Evolutionary conservation across 2,113 vertebrate genomes (phyloP).

Genomic region (Leptobrachium leishanense): DNA sequence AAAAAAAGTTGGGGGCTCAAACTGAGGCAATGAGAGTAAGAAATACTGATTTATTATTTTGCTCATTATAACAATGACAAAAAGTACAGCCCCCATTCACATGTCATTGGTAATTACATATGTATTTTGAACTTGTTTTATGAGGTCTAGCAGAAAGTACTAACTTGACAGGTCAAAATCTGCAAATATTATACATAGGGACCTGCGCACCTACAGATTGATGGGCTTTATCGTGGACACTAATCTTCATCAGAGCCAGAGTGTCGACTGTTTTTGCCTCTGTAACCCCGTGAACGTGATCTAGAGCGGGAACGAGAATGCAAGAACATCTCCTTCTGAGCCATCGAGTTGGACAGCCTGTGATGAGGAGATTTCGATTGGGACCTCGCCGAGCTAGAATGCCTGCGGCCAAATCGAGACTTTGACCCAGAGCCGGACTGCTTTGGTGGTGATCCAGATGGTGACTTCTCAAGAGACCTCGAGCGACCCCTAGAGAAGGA

Average conservation of each 20-base stretch:
- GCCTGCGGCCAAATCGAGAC: slow-evolving; percentile 58
- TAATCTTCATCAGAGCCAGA: slow-evolving; percentile 52
- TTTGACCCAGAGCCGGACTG: slow-evolving; percentile 61
- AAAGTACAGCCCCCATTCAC: slow-evolving; percentile 3
- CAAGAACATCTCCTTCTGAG: slow-evolving; percentile 28
- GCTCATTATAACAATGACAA: neutral
- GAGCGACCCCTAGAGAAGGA: slow-evolving; percentile 62
- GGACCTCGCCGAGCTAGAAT: slow-evolving; percentile 57
- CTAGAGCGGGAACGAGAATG: slow-evolving; percentile 54
- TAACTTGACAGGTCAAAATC: slow-evolving; percentile 13
- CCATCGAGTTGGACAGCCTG: slow-evolving; percentile 53
- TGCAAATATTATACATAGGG: neutral
- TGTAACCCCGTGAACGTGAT: slow-evolving; percentile 59
- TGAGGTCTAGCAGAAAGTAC: slow-evolving; percentile 11
- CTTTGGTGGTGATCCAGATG: slow-evolving; percentile 58
- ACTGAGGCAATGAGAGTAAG: neutral
- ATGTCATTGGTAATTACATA: neutral
- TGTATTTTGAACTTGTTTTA: slow-evolving; percentile 13
- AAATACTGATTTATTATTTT: slow-evolving; percentile 11
- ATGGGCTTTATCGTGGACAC: neutral
- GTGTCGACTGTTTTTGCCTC: slow-evolving; percentile 60
- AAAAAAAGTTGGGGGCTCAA: neutral
- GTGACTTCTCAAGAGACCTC: slow-evolving; percentile 55
- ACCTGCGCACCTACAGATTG: neutral
- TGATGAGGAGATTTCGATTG: slow-evolving; percentile 56